Base-by-base conservation (phyloP, 2,888 invertebrate species). In the Camptogramma bilineatum region DNA sequence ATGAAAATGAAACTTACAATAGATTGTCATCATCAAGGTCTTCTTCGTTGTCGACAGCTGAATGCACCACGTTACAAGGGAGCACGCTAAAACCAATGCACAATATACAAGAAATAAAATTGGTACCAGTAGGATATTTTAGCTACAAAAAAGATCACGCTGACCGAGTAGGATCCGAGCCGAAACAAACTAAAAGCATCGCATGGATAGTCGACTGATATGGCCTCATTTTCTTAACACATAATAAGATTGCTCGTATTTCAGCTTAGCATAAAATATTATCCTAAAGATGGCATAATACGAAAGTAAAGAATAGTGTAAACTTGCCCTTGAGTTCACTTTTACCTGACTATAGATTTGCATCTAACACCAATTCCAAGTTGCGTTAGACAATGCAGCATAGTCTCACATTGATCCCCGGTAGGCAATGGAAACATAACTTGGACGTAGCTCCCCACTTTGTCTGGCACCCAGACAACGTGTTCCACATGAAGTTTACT, bases 361-460 rank as follows among this genome's bases (percentile, higher is more conserved):
- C 94, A 94, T 79, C 94, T 94, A 21, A 94, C 94, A 18, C 96
- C 96, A 69, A 96, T 95, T 34, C 96, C 96, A 73, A 96, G 91
- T 82, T 96, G 95, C 1, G 96, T 96, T 65, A 96, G 93, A 76
- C 96, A 96, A 79, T 96, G 96, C 60, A 96, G 87, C 85, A 96
- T 95, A 65, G 96, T 96, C 83, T 96, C 96, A 76, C 96, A 96
- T 59, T 94, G 93, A 72, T 96, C 96, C 42, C 96, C 96, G 31
- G 95, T 94, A 64, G 94, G 93, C 72, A 95, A 86, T 8, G 96
- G 96, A 80, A 96, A 96, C 61, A 95, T 94, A 59, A 96, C 95
- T 85, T 96, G 95, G 79, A 94, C 94, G 81, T 95, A 96, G 85
- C 95, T 94, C 24, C 95, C 95, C 51, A 92, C 90, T 80, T 95